A percentile compares a stretch with the other conserved stretches of the same genome.
These are phyloP conservation scores for Aramus guarauna DNA, from an alignment of 2,113 vertebrate species.

Conservation along the genomic window DNA sequence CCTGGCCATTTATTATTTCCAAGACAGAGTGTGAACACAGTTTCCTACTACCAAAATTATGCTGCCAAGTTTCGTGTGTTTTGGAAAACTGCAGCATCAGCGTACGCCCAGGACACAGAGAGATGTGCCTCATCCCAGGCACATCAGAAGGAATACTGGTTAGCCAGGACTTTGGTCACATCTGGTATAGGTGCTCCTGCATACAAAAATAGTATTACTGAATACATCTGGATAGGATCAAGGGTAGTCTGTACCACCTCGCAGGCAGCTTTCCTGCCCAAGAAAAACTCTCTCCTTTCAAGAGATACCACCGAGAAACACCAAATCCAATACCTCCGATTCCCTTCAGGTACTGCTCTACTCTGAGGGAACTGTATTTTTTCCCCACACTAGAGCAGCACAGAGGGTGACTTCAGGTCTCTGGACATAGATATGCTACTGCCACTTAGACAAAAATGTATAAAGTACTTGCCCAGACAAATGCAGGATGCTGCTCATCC, in stretches of 20 bases:
- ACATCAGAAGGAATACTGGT: background rate
- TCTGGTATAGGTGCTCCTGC: background rate
- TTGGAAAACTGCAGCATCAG: background rate
- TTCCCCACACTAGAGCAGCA: background rate
- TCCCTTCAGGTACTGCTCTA: background rate
- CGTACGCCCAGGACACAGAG: fast-evolving
- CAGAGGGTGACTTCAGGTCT: background rate
- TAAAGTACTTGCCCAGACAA: background rate
- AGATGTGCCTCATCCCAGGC: background rate
- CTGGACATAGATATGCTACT: no score
- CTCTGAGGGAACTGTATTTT: background rate
- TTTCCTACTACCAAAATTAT: background rate
- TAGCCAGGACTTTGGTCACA: background rate
- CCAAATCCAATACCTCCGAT: background rate
- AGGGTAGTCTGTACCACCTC: background rate
- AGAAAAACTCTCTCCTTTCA: background rate
- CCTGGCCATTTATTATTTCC: background rate
- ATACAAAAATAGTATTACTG: background rate
- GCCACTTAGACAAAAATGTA: background rate
- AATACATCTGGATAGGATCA: background rate
- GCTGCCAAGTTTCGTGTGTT: background rate
- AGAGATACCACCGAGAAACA: background rate
- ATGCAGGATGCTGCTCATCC: background rate
- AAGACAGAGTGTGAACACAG: background rate
- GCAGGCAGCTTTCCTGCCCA: background rate